phyloP scores from a whole-genome alignment of 2,797 vertebrate genomes.

The Taeniopygia guttata region DNA sequence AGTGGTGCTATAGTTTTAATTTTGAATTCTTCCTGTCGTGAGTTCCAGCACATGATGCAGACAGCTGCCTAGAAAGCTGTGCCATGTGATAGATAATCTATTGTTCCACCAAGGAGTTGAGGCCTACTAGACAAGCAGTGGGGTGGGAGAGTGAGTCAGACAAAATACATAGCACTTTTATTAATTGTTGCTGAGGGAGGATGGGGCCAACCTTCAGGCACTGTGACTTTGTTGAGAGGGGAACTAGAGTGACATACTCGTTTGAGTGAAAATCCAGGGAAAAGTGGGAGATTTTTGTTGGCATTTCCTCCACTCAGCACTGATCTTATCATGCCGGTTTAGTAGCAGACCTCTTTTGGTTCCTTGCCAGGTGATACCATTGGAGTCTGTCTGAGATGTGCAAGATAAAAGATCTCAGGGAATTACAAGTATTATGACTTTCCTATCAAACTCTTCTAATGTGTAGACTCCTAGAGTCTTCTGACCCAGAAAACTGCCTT shows the following conservation, averaged over 20 bases:
- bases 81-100: neutral
- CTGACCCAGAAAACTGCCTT: neutral
- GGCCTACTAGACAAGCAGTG: neutral
- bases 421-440: conserved; percentile 37
- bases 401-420: conserved; percentile 14
- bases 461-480: neutral
- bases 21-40: neutral
- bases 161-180: neutral
- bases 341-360: conserved; percentile 31
- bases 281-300: conserved; percentile 42
- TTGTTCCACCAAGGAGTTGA: neutral
- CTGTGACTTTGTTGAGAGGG: neutral
- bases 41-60: neutral
- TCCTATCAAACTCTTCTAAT: neutral
- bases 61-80: neutral
- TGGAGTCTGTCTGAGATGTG: neutral
- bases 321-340: conserved; percentile 38
- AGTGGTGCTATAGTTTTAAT: neutral
- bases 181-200: neutral
- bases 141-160: neutral
- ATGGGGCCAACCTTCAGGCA: neutral
- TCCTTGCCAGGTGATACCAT: conserved; percentile 17
- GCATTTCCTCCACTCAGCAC: neutral
- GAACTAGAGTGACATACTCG: neutral
- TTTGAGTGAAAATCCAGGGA: conserved; percentile 8